Evolutionary conservation across 2,888 invertebrate genomes (phyloP), one percentile per base, ranked within the genome.

Genomic region (Vanessa cardui): DNA sequence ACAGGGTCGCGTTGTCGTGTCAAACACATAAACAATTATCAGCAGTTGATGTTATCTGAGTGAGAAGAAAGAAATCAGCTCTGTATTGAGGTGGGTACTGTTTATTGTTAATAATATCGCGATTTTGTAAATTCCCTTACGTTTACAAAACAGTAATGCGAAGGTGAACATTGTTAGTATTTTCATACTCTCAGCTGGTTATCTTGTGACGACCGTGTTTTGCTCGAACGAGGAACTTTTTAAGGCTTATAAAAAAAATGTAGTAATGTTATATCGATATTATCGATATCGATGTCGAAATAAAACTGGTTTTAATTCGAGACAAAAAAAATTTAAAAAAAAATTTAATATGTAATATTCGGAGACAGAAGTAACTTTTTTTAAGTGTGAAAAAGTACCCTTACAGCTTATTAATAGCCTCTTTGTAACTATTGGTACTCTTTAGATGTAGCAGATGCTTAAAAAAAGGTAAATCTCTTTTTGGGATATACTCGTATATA

Each of bases 21-120:
- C 80, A 77, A 82, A 77, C 75, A 73, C 75, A 83, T 83, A 87
- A 88, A 88, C 87, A 86, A 78, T 69, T 74, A 68, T 49, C 61
- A 66, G 63, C 56, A 64, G 49, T 62, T 62, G 64, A 63, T 60
- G 60, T 52, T 66, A 47, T 62, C 58, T 39, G 50, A 61, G 47
- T 49, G 31, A 31, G 58, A 52, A 67, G 67, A 56, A 45, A 62
- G 64, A 68, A 65, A 50, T 58, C 66, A 49, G 45, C 52, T 52
- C n/a, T 47, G 26, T 44, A 62, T 47, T 64, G 60, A 69, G 72
- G 73, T 72, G 33, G 56, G 72, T 72, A 58, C 50, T 26, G 18
- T 12, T 44, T 49, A 3, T 56, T n/a, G 6, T 39, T 9, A 39
- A 39, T 39, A 33, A 39, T 39, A 15, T 50, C 44, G 49, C 2